Conservation (phyloP, 1,140 invertebrate genomes). For the Trichonephila clavata region DNA sequence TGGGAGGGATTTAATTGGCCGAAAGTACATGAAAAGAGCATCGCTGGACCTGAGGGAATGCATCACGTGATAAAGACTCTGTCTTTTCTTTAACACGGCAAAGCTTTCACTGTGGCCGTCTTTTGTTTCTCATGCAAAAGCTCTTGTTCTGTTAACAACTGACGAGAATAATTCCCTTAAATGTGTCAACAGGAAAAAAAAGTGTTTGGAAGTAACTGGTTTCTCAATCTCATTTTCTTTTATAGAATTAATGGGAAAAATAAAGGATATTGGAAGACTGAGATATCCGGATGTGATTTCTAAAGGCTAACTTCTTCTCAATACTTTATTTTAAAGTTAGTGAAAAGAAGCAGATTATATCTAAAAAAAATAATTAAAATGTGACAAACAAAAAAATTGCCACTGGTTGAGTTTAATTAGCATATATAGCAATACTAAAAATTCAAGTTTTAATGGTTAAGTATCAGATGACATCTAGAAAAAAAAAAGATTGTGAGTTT, state of each 20-base stretch:
- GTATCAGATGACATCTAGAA: too few species aligned
- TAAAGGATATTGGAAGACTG: too few species aligned
- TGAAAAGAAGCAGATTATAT: too few species aligned
- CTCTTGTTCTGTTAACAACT: neutral
- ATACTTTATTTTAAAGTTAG: too few species aligned
- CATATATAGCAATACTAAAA: too few species aligned
- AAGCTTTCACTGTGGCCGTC: constrained; percentile 26
- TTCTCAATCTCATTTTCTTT: neutral
- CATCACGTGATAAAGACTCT: neutral
- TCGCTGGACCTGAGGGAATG: neutral
- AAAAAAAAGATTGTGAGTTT: too few species aligned
- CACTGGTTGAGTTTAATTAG: too few species aligned
- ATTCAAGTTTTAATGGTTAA: too few species aligned
- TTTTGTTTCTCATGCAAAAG: constrained; percentile 17
- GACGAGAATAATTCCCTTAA: neutral
- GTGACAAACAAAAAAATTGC: too few species aligned
- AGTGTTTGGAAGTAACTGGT: neutral
- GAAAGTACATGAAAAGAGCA: constrained; percentile 1
- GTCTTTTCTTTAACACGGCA: neutral
- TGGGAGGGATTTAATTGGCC: constrained; percentile 23
- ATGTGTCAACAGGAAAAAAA: neutral
- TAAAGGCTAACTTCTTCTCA: too few species aligned
- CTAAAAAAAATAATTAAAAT: too few species aligned
- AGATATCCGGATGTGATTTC: too few species aligned
- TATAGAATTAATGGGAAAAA: neutral